A percentile compares a stretch with the other conserved stretches of the same genome.
These are phyloP conservation scores for Calyptommatus sinebrachiatus DNA, from an alignment of 2,113 vertebrate species.

Conservation along the genomic window DNA sequence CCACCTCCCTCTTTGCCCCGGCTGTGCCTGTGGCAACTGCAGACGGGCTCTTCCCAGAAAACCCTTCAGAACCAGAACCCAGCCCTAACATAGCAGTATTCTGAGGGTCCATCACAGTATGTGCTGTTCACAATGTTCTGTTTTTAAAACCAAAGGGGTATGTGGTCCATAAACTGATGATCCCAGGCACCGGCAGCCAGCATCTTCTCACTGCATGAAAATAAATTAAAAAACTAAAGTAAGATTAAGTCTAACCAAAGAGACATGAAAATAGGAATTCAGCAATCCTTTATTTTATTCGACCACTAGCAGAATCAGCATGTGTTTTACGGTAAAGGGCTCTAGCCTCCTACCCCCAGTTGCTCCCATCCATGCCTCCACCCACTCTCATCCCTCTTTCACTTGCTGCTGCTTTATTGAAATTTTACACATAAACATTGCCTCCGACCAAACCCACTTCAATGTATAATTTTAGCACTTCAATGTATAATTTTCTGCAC, in stretches of 20 bases:
- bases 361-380: no score
- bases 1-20: constrained; percentile 67
- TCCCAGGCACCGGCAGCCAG: constrained; percentile 58
- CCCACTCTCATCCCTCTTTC: no score
- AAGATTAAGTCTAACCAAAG: constrained; percentile 26
- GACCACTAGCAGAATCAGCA: no score
- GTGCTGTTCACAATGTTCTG: constrained; percentile 48
- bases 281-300: neutral
- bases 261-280: neutral
- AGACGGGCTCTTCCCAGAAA: constrained; percentile 74
- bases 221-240: constrained; percentile 50
- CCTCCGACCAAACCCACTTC: no score
- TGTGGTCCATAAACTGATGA: constrained; percentile 57
- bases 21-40: constrained; percentile 60
- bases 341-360: no score
- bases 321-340: no score
- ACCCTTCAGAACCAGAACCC: constrained; percentile 76
- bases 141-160: constrained; percentile 56
- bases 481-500: no score
- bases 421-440: no score
- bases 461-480: no score
- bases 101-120: constrained; percentile 77
- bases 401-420: no score
- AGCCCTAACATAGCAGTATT: constrained; percentile 81
- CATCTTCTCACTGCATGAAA: constrained; percentile 69